A percentile compares a stretch with the other conserved stretches of the same genome.
Conservation (phyloP, 2,888 invertebrate species). For the Crocallis elinguaria region DNA sequence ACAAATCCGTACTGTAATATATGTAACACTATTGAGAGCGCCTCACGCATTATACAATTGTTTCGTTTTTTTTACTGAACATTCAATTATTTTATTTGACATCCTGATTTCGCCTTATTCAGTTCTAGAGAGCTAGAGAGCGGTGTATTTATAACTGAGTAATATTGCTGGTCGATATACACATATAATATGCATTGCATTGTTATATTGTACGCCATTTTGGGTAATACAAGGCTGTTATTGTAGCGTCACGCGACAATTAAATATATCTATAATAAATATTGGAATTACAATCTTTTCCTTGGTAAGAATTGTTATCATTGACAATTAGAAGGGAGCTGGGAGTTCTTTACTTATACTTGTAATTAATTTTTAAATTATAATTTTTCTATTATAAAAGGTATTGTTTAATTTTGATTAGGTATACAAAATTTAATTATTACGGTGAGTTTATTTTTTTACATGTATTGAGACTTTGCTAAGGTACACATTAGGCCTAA, state of each 20-base stretch:
- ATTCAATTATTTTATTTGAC: constrained; percentile 53
- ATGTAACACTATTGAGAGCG: constrained; percentile 73
- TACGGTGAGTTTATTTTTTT: constrained; percentile 49
- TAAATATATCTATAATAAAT: constrained; percentile 37
- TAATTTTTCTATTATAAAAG: constrained; percentile 82
- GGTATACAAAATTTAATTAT: constrained; percentile 17
- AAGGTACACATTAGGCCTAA: no score
- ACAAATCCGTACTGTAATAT: constrained; percentile 77
- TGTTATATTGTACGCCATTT: constrained; percentile 50
- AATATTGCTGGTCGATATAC: constrained; percentile 65
- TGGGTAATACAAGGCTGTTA: constrained; percentile 58
- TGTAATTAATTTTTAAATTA: constrained; percentile 84
- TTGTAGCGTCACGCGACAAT: constrained; percentile 39
- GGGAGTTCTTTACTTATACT: constrained; percentile 72
- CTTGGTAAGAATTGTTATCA: constrained; percentile 53
- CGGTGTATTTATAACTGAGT: constrained; percentile 43
- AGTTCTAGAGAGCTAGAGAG: constrained; percentile 33
- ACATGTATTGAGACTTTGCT: constrained; percentile 13
- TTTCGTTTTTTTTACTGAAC: constrained; percentile 52
- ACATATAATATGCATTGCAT: constrained; percentile 41
- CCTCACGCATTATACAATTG: constrained; percentile 65
- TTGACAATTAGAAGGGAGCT: constrained; percentile 56
- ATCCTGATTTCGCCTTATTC: constrained; percentile 50
- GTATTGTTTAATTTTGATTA: constrained; percentile 59
- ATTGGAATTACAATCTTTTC: constrained; percentile 41